phyloP scores from a whole-genome alignment of 2,888 invertebrate species.

The Trileptium ribeirensis region DNA sequence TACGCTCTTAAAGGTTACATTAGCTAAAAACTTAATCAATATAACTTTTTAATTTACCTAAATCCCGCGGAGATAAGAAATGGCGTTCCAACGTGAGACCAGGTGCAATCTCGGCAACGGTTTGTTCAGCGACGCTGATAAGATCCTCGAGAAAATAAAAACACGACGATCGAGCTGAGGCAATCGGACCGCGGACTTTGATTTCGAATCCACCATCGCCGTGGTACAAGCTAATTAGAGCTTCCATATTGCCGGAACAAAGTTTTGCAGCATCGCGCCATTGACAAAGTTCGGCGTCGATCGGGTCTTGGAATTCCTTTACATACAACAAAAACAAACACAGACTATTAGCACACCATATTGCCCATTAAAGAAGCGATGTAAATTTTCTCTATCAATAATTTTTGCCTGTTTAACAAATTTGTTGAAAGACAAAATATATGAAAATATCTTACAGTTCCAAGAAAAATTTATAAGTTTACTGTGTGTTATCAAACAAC shows the following conservation, averaged over 20 bases:
- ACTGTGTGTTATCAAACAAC: no score
- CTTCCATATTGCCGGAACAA: constrained; percentile 62
- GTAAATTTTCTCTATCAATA: no score
- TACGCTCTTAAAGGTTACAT: no score
- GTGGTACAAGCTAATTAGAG: constrained; percentile 61
- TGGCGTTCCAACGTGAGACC: constrained; percentile 63
- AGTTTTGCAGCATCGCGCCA: constrained; percentile 61
- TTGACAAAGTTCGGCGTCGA: constrained; percentile 64
- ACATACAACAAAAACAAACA: no score
- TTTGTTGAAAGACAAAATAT: no score
- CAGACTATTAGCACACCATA: no score
- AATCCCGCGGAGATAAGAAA: constrained; percentile 61
- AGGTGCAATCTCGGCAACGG: constrained; percentile 63
- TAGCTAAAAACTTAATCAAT: no score
- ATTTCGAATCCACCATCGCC: constrained; percentile 46
- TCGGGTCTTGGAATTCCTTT: constrained; percentile 53
- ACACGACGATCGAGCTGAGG: constrained; percentile 43
- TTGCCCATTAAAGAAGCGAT: no score
- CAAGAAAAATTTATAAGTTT: no score
- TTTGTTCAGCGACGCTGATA: constrained; percentile 61
- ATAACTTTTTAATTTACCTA: no score
- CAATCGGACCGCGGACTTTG: constrained; percentile 53
- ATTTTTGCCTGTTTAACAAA: no score
- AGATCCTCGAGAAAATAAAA: constrained; percentile 67
- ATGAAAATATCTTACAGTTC: no score